Base-by-base conservation (phyloP, 2,888 invertebrate genomes). In the Hypsopygia costalis region DNA sequence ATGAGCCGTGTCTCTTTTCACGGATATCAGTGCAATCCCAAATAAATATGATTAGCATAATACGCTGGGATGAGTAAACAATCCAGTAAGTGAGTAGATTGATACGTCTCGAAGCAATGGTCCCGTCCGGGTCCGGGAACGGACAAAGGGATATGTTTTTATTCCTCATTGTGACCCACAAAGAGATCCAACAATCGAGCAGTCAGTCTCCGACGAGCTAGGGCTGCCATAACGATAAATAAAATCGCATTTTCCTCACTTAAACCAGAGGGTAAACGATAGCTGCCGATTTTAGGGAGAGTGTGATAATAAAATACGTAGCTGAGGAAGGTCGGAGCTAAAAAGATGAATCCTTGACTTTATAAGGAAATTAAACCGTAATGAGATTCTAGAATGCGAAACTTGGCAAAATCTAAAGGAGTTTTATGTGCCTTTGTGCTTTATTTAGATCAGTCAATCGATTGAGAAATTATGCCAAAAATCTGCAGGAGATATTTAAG, bases 131-230 rank as follows among this genome's bases (percentile, higher is more conserved):
- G 25, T 6, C 6, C 25, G n/a, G 25, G 25, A 46, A 51, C 46
- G 69, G 63, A 75, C 73, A 78, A 78, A 73, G 70, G 64, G 68
- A 72, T 71, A 67, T 75, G 76, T 80, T 81, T 81, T 82, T 80
- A 77, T 79, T 77, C 71, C 72, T 74, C 74, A 77, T 77, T 75
- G 79, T 75, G 53, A 49, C 60, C 49, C 63, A 74, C 73, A 78
- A 78, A 78, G 73, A 70, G 71, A 64, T 57, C 70, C 69, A 65
- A 72, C 73, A 74, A 73, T 73, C 68, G 74, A 68, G 66, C 68
- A 65, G 71, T 79, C 70, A 69, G 63, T 72, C 59, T 50, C 55
- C 11, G 16, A 16, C 16, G 16, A 35, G 20, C n/a, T 53, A 78
- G 76, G 80, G 80, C 46, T 78, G 71, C 44, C 44, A 52, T 55